A percentile compares a stretch with the other conserved stretches of the same genome.
Conservation (phyloP, 2,113 vertebrate genomes). For the Leptosomus discolor region DNA sequence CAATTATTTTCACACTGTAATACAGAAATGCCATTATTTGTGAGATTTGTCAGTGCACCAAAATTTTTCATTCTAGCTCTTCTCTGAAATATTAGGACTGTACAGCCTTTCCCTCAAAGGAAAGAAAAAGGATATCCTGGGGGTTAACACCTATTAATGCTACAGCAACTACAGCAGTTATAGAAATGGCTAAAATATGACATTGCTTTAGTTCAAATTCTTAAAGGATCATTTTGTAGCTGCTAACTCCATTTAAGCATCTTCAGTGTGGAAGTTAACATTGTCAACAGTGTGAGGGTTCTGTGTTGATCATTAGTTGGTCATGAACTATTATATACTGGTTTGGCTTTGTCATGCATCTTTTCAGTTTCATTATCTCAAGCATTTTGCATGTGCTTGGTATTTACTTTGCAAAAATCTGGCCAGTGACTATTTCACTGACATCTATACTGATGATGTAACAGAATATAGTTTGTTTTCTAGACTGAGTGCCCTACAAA, state of each 20-base stretch:
- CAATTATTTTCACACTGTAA: background rate
- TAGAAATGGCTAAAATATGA: background rate
- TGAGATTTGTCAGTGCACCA: background rate
- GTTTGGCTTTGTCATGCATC: background rate
- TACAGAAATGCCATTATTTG: background rate
- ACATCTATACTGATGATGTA: background rate
- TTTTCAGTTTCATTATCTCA: background rate
- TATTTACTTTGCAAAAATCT: background rate
- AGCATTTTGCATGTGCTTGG: background rate
- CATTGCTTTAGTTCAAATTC: background rate
- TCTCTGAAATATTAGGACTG: background rate
- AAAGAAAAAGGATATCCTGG: background rate
- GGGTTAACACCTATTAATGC: background rate
- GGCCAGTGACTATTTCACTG: background rate
- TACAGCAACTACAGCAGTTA: background rate
- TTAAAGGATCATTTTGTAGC: background rate
- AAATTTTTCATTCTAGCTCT: background rate
- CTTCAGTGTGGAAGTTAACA: background rate
- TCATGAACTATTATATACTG: background rate
- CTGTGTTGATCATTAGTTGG: background rate
- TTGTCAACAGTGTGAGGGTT: background rate
- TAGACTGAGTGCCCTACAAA: background rate
- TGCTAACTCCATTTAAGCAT: background rate
- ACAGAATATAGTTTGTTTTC: background rate
- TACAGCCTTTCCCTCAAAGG: background rate